Evolutionary conservation across 2,113 vertebrate species (phyloP).

Genomic region (Caranx ignobilis): DNA sequence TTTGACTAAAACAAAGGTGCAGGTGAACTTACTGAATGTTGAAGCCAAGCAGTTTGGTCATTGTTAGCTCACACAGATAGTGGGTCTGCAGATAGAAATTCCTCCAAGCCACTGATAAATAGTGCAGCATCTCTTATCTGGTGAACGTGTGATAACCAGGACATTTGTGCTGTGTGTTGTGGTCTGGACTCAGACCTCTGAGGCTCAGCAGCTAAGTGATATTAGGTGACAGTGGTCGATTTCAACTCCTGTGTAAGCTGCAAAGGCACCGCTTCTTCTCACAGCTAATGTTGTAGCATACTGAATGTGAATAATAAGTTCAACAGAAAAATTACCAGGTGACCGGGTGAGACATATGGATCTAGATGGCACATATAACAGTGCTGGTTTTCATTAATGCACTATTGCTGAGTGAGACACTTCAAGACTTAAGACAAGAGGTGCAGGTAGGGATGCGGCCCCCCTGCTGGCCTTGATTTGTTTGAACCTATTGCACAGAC

Average conservation of each 20-base stretch:
- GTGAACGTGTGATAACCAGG: neutral
- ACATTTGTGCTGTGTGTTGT: neutral
- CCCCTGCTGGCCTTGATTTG: neutral
- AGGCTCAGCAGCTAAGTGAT: neutral
- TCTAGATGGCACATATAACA: neutral
- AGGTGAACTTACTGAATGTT: neutral
- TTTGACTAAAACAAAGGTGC: neutral
- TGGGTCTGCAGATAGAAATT: neutral
- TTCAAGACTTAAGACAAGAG: too few relatives aligned
- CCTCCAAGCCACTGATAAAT: neutral
- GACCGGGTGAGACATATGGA: neutral
- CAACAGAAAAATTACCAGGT: neutral
- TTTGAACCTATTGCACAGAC: too few relatives aligned
- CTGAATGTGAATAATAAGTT: neutral
- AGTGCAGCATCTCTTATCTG: neutral
- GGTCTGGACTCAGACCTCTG: neutral
- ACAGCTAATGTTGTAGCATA: neutral
- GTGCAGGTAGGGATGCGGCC: neutral
- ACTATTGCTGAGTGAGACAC: too few relatives aligned
- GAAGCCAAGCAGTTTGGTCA: neutral
- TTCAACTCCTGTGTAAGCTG: neutral
- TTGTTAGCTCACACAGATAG: neutral
- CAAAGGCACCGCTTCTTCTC: neutral
- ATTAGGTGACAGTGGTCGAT: neutral
- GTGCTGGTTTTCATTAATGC: neutral